These are phyloP conservation scores for Dione vanillae DNA, from an alignment of 2,888 invertebrate species.

Conservation along the genomic window DNA sequence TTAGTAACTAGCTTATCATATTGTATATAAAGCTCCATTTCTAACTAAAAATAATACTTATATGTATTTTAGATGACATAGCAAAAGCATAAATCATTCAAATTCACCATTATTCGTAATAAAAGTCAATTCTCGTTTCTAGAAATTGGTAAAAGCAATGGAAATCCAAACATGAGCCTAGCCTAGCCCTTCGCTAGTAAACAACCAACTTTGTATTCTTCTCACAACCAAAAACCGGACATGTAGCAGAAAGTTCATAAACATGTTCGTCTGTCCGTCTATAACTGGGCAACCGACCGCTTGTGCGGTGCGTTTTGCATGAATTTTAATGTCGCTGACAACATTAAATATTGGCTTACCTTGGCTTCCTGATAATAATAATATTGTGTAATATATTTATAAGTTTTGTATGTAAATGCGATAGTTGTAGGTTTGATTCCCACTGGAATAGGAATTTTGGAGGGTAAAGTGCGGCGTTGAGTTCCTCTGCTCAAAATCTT, in stretches of 20 bases:
- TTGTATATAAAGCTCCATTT: no score
- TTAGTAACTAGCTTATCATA: no score
- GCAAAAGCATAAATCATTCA: not conserved
- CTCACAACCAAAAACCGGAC: conserved; percentile 40
- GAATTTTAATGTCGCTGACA: conserved; percentile 47
- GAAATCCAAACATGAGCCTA: conserved; percentile 7
- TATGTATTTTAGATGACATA: not conserved
- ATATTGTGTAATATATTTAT: not conserved
- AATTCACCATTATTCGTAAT: not conserved
- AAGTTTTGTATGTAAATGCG: no score
- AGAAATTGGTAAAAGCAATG: conserved; percentile 15
- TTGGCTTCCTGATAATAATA: conserved; percentile 24
- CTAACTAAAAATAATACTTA: no score
- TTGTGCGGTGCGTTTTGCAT: conserved; percentile 45
- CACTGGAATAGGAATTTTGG: no score
- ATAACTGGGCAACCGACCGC: conserved; percentile 39
- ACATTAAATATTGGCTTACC: conserved; percentile 35
- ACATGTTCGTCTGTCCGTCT: conserved; percentile 49
- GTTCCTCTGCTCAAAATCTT: not conserved
- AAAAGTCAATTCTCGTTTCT: conserved; percentile 13
- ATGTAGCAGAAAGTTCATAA: conserved; percentile 44
- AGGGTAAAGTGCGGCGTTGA: no score
- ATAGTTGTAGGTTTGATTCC: no score
- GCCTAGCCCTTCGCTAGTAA: conserved; percentile 15
- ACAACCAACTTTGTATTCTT: conserved; percentile 36